A percentile compares a stretch with the other conserved stretches of the same genome.
Evolutionary conservation across 2,888 invertebrate genomes (phyloP).

Genomic region (Endotricha flammealis): DNA sequence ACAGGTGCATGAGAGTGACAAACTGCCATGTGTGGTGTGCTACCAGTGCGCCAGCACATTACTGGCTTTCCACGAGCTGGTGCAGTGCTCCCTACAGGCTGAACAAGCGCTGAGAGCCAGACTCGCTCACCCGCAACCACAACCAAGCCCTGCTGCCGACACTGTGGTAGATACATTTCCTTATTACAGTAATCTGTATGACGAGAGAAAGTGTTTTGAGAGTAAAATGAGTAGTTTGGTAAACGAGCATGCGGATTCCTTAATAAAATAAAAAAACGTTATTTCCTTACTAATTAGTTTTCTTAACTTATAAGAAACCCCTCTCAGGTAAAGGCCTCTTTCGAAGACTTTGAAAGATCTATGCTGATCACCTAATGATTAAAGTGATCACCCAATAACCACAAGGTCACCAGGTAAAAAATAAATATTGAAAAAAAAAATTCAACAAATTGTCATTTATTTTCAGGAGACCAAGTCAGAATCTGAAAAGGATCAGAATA

Average conservation of each 20-base stretch:
- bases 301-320: too few species aligned
- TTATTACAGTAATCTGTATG: not conserved
- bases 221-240: too few species aligned
- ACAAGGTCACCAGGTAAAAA: too few species aligned
- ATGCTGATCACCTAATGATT: too few species aligned
- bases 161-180: not conserved
- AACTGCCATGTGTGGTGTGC: slow-evolving; percentile 80
- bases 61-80: slow-evolving; percentile 81
- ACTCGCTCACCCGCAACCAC: slow-evolving; percentile 10
- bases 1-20: slow-evolving; percentile 73
- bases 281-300: too few species aligned
- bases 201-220: too few species aligned
- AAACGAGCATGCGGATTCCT: too few species aligned
- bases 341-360: too few species aligned
- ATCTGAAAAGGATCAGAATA: slow-evolving; percentile 12
- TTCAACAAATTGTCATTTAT: slow-evolving; percentile 7
- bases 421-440: too few species aligned
- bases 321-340: too few species aligned
- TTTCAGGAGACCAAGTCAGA: slow-evolving; percentile 19
- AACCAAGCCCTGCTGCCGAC: not conserved
- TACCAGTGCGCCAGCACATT: slow-evolving; percentile 81
- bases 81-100: slow-evolving; percentile 73
- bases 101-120: slow-evolving; percentile 55
- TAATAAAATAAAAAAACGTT: too few species aligned
- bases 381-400: too few species aligned